Evolutionary conservation across 2,888 invertebrate species (phyloP).

Genomic region (Gortyna flavago): DNA sequence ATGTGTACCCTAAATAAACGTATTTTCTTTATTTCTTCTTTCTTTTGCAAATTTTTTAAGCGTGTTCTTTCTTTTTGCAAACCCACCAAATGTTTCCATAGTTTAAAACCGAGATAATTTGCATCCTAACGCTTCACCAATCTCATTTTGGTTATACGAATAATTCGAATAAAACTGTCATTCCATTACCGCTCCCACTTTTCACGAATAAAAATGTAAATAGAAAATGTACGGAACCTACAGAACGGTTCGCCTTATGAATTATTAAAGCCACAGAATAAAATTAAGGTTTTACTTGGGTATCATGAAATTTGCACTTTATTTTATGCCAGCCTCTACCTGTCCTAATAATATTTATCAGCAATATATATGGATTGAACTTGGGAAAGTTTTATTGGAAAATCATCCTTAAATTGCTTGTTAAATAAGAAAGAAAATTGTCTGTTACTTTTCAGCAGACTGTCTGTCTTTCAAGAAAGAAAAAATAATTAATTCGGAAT

Average conservation of each 20-base stretch:
- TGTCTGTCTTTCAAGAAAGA: neutral
- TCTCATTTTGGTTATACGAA: constrained; percentile 57
- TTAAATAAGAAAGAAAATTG: constrained; percentile 17
- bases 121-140: constrained; percentile 56
- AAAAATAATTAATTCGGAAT: neutral
- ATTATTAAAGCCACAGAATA: constrained; percentile 76
- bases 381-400: constrained; percentile 32
- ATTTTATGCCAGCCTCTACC: constrained; percentile 53
- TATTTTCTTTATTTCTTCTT: too few species aligned
- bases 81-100: constrained; percentile 40
- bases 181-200: constrained; percentile 71
- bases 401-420: constrained; percentile 2
- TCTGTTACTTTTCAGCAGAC: neutral
- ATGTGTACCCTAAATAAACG: too few species aligned
- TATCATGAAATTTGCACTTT: constrained; percentile 65
- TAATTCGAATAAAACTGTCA: constrained; percentile 66
- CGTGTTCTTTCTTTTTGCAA: neutral
- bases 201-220: constrained; percentile 77
- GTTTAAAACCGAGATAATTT: constrained; percentile 48
- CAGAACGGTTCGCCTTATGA: constrained; percentile 75
- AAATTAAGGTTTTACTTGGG: constrained; percentile 72
- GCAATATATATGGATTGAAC: constrained; percentile 56
- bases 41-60: neutral
- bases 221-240: constrained; percentile 73
- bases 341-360: constrained; percentile 56